Conservation (phyloP, 2,888 invertebrate genomes). For the Ornithoptera alexandrae region DNA sequence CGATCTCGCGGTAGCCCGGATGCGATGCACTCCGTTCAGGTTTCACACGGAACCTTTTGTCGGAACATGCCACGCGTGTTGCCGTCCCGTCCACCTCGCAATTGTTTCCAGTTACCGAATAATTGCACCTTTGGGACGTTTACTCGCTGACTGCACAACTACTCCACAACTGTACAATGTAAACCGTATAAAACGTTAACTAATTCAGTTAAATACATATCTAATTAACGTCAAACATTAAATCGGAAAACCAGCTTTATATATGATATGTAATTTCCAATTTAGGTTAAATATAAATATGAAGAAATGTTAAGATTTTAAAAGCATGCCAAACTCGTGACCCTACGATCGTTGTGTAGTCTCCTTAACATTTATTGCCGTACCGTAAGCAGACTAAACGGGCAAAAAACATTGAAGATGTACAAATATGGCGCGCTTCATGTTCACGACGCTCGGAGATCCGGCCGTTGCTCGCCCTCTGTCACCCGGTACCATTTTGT, state of each 20-base stretch:
- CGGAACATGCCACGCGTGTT: constrained; percentile 43
- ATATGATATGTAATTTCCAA: too few species aligned
- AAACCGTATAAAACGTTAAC: too few species aligned
- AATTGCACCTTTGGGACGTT: neutral
- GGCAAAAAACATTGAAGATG: constrained; percentile 34
- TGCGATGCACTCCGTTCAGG: constrained; percentile 48
- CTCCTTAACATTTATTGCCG: constrained; percentile 33
- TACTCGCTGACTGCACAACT: neutral
- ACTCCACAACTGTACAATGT: neutral
- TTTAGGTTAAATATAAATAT: neutral
- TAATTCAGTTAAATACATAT: too few species aligned
- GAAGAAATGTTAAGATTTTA: neutral
- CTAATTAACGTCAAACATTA: too few species aligned
- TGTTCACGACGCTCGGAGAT: constrained; percentile 35
- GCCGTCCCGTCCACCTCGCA: constrained; percentile 27
- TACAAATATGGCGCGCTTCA: constrained; percentile 37
- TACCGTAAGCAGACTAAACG: constrained; percentile 30
- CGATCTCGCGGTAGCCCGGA: constrained; percentile 71
- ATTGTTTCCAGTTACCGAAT: constrained; percentile 12
- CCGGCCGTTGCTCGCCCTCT: constrained; percentile 30
- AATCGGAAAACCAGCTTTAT: too few species aligned
- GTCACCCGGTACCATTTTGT: constrained; percentile 31
- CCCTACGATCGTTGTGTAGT: constrained; percentile 12
- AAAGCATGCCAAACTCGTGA: constrained; percentile 20
- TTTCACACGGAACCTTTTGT: constrained; percentile 68